These are phyloP conservation scores for Anolis apletophallus DNA, from an alignment of 2,797 vertebrate genomes.

Conservation along the genomic window DNA sequence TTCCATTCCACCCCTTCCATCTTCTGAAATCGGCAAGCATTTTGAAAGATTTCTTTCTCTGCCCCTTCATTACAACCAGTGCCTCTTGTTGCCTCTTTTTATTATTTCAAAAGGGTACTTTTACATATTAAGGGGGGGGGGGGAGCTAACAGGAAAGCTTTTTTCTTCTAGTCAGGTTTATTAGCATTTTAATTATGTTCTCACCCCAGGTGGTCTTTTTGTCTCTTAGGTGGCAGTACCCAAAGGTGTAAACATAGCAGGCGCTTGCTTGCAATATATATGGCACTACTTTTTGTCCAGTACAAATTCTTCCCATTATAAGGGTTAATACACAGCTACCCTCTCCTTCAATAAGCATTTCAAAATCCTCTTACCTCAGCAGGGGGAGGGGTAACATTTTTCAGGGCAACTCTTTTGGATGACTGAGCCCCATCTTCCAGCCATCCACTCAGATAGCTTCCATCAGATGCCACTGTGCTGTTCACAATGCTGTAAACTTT, in stretches of 20 bases:
- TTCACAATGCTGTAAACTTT: background rate
- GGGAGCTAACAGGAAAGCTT: background rate
- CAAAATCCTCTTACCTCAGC: constrained; percentile 17
- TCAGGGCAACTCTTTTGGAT: background rate
- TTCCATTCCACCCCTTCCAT: background rate
- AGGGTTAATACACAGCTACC: background rate
- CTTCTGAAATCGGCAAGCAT: background rate
- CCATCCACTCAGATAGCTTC: background rate
- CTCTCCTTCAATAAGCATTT: constrained; percentile 8
- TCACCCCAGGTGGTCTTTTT: constrained; percentile 15
- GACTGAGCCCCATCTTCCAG: background rate
- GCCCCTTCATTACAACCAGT: constrained; percentile 7
- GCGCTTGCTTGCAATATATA: background rate
- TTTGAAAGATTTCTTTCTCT: constrained; percentile 15
- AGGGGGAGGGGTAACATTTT: background rate
- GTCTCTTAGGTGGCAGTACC: constrained; percentile 21
- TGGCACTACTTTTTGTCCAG: background rate
- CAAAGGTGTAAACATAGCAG: constrained; percentile 25
- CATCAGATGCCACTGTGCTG: background rate
- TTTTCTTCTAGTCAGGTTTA: constrained; percentile 24
- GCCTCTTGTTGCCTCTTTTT: constrained; percentile 20
- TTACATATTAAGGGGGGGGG: background rate
- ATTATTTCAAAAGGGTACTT: constrained; percentile 26
- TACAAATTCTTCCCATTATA: background rate
- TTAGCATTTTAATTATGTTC: constrained; percentile 52